Percentiles rank a stretch among this genome's conserved stretches.
These are phyloP conservation scores for Pheosia gnoma DNA, from an alignment of 2,888 invertebrate genomes.

Conservation along the genomic window DNA sequence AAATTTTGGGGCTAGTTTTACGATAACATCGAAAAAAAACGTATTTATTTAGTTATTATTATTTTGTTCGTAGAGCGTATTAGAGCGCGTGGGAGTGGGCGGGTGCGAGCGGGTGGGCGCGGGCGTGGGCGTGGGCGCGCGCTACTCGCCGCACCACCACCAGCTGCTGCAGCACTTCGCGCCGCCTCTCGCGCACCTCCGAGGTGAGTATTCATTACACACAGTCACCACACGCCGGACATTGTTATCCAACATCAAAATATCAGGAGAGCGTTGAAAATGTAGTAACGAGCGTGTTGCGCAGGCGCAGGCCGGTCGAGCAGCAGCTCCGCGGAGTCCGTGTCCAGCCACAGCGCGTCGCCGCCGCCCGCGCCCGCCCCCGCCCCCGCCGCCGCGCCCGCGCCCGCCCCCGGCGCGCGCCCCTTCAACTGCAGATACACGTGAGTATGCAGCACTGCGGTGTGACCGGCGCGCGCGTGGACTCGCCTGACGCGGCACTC, in stretches of 20 bases:
- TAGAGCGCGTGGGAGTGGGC: conserved; percentile 29
- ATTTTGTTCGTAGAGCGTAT: conserved; percentile 22
- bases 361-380: conserved; percentile 55
- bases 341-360: conserved; percentile 84
- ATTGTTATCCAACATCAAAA: too few species aligned
- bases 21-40: too few species aligned
- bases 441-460: conserved; percentile 12
- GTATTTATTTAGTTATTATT: conserved; percentile 1
- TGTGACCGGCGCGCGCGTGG: too few species aligned
- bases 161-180: conserved; percentile 70
- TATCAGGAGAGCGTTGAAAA: too few species aligned
- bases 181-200: conserved; percentile 84
- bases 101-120: conserved; percentile 12
- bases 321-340: conserved; percentile 93
- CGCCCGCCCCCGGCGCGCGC: conserved; percentile 59
- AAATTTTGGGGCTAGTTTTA: too few species aligned
- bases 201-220: not conserved
- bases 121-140: conserved; percentile 34
- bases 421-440: conserved; percentile 18
- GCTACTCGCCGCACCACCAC: conserved; percentile 73
- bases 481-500: not conserved
- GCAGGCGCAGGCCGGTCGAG: conserved; percentile 52
- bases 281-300: not conserved
- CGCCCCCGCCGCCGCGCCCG: conserved; percentile 53
- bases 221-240: too few species aligned